Evolutionary conservation across 2,888 invertebrate species (phyloP), one percentile per base, ranked within the genome.

Genomic region (Alsophila aescularia): DNA sequence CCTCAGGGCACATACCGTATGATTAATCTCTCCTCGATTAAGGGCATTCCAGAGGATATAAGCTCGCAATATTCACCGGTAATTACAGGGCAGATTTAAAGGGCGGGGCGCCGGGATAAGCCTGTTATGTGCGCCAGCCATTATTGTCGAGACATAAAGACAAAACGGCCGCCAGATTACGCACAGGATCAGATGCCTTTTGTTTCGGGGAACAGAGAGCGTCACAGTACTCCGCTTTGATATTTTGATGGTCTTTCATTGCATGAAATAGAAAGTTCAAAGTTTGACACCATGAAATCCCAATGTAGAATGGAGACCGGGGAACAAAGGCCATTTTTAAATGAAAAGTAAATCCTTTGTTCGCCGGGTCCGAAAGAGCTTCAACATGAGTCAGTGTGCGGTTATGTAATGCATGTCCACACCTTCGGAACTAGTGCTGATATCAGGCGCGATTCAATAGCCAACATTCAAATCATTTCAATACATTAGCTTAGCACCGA

Each of bases 361-460:
- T 39, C 12, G 1, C 21, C 34, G 34, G 29, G 8, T 43, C 45
- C 32, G 62, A 61, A 63, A 67, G 49, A 60, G 45, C 53, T 59
- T 60, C 55, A 54, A 62, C 45, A 73, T 75, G 76, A 75, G 65
- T 73, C 71, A 69, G 67, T 74, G 70, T 84, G 81, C 77, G 75
- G 62, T 64, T 69, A 70, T 73, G 70, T 75, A 66, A 67, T 68
- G 67, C 69, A 44, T 48, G 72, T 75, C 80, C 81, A 79, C 81
- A 73, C 76, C 78, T 72, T 66, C 58, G 47, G 66, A 56, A 58
- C 63, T 64, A 63, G 75, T 72, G 76, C 75, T 73, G 72, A 75
- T 77, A 77, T 75, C 78, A 73, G 54, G 71, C 64, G 72, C 62
- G 55, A 75, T 75, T 66, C 57, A 68, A 69, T 62, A 72, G 74